Percentiles rank a stretch among this genome's conserved stretches.
Conservation (phyloP, 1,140 invertebrate genomes). For the Dendroctonus ponderosae region DNA sequence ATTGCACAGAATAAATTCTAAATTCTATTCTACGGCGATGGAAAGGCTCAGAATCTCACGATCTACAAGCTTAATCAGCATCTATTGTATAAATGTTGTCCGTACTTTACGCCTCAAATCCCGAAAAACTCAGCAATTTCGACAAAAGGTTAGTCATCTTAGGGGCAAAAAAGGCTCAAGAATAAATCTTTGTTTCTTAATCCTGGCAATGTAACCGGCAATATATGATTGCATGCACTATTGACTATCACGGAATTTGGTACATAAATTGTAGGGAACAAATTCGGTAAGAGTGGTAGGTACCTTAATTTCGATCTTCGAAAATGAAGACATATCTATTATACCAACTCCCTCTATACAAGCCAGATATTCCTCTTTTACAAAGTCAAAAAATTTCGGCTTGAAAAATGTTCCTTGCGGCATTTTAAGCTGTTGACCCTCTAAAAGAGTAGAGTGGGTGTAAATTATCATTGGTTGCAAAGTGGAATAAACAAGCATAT, state of each 20-base stretch:
- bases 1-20: no score
- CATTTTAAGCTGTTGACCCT: slow-evolving; percentile 54
- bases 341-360: slow-evolving; percentile 77
- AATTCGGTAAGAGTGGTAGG: slow-evolving; percentile 41
- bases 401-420: slow-evolving; percentile 66
- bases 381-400: slow-evolving; percentile 74
- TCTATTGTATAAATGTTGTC: no score
- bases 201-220: no score
- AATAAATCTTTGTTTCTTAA: background rate
- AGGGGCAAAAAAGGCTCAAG: background rate
- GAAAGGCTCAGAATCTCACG: no score
- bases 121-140: no score
- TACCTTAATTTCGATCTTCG: slow-evolving; percentile 78
- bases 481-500: slow-evolving; percentile 20
- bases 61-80: no score
- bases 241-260: no score
- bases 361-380: slow-evolving; percentile 74
- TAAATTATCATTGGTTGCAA: slow-evolving; percentile 1
- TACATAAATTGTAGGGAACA: no score
- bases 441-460: slow-evolving; percentile 41
- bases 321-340: slow-evolving; percentile 84
- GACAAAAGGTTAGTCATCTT: no score
- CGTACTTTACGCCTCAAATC: no score
- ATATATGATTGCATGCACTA: no score
- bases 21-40: no score